These are phyloP conservation scores for Chitala chitala DNA, from an alignment of 2,113 vertebrate species.

Conservation along the genomic window DNA sequence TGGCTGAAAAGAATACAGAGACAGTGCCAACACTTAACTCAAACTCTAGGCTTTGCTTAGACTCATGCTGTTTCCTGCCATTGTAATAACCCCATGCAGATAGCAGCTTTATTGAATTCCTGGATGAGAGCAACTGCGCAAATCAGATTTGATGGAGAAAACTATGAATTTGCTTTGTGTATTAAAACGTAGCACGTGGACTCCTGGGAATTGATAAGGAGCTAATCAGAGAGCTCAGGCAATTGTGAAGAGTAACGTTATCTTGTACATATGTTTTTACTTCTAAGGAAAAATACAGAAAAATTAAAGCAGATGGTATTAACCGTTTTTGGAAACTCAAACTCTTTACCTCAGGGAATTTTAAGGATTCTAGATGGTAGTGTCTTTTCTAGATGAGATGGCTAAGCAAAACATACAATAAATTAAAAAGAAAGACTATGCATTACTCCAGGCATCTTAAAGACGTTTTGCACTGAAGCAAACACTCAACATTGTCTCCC, in stretches of 20 bases:
- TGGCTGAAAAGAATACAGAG: too few relatives aligned
- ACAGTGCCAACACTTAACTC: too few relatives aligned
- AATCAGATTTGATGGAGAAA: slow-evolving; percentile 13
- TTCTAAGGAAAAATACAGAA: not conserved
- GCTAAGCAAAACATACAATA: not conserved
- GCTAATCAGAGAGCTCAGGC: not conserved
- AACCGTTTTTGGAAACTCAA: not conserved
- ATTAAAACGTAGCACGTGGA: not conserved
- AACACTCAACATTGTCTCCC: not conserved
- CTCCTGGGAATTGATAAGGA: slow-evolving; percentile 8
- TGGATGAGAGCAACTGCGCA: not conserved
- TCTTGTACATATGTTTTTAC: not conserved
- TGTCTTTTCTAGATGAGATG: not conserved
- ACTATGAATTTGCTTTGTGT: not conserved
- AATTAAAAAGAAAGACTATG: not conserved
- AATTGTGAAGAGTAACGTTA: not conserved
- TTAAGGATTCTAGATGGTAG: not conserved
- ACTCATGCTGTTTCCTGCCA: not conserved
- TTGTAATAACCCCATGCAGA: not conserved
- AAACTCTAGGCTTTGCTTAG: not conserved
- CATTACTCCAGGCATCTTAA: too few relatives aligned
- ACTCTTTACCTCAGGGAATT: not conserved
- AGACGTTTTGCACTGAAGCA: too few relatives aligned
- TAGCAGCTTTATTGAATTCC: not conserved
- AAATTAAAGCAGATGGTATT: not conserved